Evolutionary conservation across 1,140 invertebrate genomes (phyloP).

Genomic region (Micrasema longulum): DNA sequence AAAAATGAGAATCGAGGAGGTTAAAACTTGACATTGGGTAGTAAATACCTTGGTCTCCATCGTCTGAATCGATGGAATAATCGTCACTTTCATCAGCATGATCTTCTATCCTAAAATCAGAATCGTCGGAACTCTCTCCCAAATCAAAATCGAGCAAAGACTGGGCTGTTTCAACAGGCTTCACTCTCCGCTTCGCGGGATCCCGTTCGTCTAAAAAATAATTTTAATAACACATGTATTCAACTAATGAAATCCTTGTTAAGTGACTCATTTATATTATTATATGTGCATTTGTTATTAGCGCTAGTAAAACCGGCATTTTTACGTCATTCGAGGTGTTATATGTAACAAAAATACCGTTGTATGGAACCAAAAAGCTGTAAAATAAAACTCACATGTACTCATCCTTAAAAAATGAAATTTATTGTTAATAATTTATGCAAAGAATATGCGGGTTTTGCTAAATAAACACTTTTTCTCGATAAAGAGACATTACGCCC

Average conservation of each 20-base stretch:
- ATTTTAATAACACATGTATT: neutral
- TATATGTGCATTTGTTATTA: neutral
- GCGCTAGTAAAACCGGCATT: constrained; percentile 7
- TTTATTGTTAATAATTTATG: constrained; percentile 11
- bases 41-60: constrained; percentile 65
- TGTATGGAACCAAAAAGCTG: neutral
- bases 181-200: constrained; percentile 87
- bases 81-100: constrained; percentile 83
- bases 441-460: neutral
- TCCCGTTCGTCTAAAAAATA: constrained; percentile 81
- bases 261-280: neutral
- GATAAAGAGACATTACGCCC: constrained; percentile 26
- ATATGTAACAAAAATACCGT: constrained; percentile 13
- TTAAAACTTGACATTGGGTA: too few relatives aligned
- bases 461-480: constrained; percentile 7
- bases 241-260: neutral
- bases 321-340: constrained; percentile 22
- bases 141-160: constrained; percentile 76
- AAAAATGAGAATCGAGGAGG: too few relatives aligned
- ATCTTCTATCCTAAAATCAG: constrained; percentile 93
- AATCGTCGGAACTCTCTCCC: constrained; percentile 94
- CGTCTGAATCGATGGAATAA: constrained; percentile 70
- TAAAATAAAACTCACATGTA: constrained; percentile 28
- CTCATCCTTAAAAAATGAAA: constrained; percentile 5
- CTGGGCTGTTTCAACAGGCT: constrained; percentile 80